Evolutionary conservation across 2,888 invertebrate genomes (phyloP).

Genomic region (Yponomeuta plumbellus): DNA sequence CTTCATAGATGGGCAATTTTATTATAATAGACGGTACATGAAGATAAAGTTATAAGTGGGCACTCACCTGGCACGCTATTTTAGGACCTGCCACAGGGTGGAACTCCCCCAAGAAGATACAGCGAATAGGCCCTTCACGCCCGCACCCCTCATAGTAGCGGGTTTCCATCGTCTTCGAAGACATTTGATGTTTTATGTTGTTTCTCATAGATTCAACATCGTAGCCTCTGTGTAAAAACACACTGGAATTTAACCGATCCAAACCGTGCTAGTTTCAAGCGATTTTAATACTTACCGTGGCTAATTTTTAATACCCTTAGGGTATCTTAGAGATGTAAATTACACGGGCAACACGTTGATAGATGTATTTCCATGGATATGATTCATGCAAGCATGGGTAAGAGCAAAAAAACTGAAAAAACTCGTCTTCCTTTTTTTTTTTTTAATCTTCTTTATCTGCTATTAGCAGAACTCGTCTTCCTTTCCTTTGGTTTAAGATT

Average conservation of each 20-base stretch:
- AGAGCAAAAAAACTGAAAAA: too few relatives aligned
- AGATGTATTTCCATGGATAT: background rate
- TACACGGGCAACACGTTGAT: background rate
- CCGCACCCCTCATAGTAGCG: slow-evolving; percentile 79
- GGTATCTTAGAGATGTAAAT: too few relatives aligned
- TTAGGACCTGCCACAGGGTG: slow-evolving; percentile 88
- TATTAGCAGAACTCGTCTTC: too few relatives aligned
- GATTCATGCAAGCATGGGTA: background rate
- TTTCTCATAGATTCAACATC: background rate
- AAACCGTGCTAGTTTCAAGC: background rate
- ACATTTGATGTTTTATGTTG: slow-evolving; percentile 26
- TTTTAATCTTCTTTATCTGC: too few relatives aligned
- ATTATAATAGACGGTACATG: background rate
- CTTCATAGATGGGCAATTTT: background rate
- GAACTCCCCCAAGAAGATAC: slow-evolving; percentile 88
- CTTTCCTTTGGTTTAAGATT: too few relatives aligned
- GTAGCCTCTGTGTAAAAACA: background rate
- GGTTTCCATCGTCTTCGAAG: slow-evolving; percentile 60
- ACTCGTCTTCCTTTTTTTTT: too few relatives aligned
- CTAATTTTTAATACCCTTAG: background rate
- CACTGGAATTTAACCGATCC: background rate
- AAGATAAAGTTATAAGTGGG: slow-evolving; percentile 9
- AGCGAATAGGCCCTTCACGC: slow-evolving; percentile 85
- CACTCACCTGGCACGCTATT: slow-evolving; percentile 87
- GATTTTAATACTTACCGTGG: background rate